Base-by-base conservation (phyloP, 2,888 invertebrate genomes). In the Cryptocephalus moraei region DNA sequence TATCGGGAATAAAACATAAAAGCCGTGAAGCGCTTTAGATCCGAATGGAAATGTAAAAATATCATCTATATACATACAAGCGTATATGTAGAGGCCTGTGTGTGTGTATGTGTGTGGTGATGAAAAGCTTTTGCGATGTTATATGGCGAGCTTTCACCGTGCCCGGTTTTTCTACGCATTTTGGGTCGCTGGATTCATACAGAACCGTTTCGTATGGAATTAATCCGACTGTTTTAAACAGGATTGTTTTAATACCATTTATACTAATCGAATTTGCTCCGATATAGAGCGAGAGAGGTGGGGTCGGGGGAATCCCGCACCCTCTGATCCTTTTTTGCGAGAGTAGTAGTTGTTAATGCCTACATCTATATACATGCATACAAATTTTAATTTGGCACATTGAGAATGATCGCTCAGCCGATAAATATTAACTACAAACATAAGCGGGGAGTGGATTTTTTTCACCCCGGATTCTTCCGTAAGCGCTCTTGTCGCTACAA, bases 231-330 rank as follows among this genome's bases (percentile, higher is more conserved):
- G 52, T 53, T 70, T 65, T 67, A 71, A 74, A 73, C 70, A 68
- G 75, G 75, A 75, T 75, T 76, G 75, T 75, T 76, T 75, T 75
- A 76, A 76, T 75, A 71, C 74, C 73, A 72, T 75, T 75, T 73
- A 71, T 72, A 71, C 74, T 74, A 75, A 75, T 76, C 75, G 75
- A 75, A 75, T 75, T 75, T 75, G 70, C 67, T 62, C 63, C 57
- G 63, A 66, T 66, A 64, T 22, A 22, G 22, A 22, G 22, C 22
- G 22, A 22, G 22, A 22, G 22, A 22, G 22, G 22, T 22, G 22
- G 22, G 22, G 22, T 22, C 22, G 40, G 22, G 40, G 40, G 40
- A 4, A 10, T 40, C 14, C 2, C 64, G 60, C 64, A 49, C 51
- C 54, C 34, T 9, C 47, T 48, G 43, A 49, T 55, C 52, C 50